Evolutionary conservation across 2,113 vertebrate genomes (phyloP), one percentile per base, ranked within the genome.

Genomic region (Seriola rivoliana): DNA sequence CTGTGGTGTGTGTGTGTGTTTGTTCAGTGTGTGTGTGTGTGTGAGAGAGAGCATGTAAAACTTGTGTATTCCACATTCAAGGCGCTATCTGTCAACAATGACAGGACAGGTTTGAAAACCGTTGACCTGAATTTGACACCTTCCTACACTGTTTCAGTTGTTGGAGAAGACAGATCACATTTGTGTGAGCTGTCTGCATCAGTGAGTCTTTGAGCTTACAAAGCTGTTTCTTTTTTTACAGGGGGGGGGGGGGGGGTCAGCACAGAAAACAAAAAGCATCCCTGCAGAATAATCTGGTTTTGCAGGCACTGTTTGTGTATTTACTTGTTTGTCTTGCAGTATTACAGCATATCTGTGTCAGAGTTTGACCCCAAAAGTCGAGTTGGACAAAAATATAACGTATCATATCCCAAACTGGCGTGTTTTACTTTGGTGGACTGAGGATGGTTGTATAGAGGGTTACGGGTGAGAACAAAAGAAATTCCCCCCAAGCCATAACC

Each of bases 71-170:
- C 6, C 29, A 40, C 7, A 19, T 46, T 55, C 48, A 57, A 19
- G 8, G 2, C 1, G 0, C 34, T 48, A 38, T 52, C 57, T 34
- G 32, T 72, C 34, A 23, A 38, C 58, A n/a, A 1, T 59, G 59
- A 71, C 40, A 62, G 10, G 21, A 54, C 54, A 44, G n/a, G 54
- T 72, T 60, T 77, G 5, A 34, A 50, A 74, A 42, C 21, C 5
- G 17, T 4, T 83, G 62, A 60, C 68, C 68, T 44, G 75, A 67
- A 54, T 71, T 59, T 72, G 68, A 77, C 68, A 29, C 52, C 32
- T 9, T 36, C n/a, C 40, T 8, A 21, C 55, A 42, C 50, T 25
- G 19, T 63, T 54, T n/a, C 1, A 23, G 16, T 12, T 60, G 48
- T 25, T 65, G 3, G 0, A 17, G 17, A 32, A 23, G 44, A 44